Evolutionary conservation across 2,797 vertebrate species (phyloP), one percentile per base, ranked within the genome.

Genomic region (Sphenodon punctatus): DNA sequence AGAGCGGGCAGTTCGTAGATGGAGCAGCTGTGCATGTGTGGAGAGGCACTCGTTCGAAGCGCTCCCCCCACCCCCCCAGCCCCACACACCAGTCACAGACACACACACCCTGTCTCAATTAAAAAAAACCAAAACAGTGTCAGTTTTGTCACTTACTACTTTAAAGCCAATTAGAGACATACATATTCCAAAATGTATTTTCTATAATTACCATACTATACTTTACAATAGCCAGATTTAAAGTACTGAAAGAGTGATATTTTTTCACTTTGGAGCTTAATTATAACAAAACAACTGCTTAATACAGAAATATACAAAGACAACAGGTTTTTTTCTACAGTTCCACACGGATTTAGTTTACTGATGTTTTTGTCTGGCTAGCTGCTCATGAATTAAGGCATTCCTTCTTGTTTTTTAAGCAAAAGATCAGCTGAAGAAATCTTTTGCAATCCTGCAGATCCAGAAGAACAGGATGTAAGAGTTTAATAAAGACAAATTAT

Each of bases 101-200:
- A n/a, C n/a, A n/a, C n/a, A n/a, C n/a, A n/a, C n/a, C n/a, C n/a
- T n/a, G n/a, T n/a, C n/a, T n/a, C n/a, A n/a, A n/a, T n/a, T n/a
- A n/a, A n/a, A n/a, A n/a, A 7, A 42, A 39, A 80, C 49, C 56
- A 12, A 30, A 67, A 71, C 38, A 15, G 55, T 64, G 45, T 53
- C 63, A 49, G 41, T 59, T 58, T 73, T 64, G 46, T 8, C 49
- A 51, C 0, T 19, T 42, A 27, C 19, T 66, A 81, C 41, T 73
- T 74, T 68, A 69, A 60, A 77, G 64, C n/a, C 65, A 64, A 66
- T 55, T 25, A 84, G 43, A 84, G 39, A 76, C 80, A 53, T 16
- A 9, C 38, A 38, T 23, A 42, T 8, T 58, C 23, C 49, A 60
- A 4, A 65, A 45, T 13, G 63, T 32, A 60, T 3, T 49, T 51